Conservation (phyloP, 2,797 vertebrate genomes). For the Bovichtus diacanthus region DNA sequence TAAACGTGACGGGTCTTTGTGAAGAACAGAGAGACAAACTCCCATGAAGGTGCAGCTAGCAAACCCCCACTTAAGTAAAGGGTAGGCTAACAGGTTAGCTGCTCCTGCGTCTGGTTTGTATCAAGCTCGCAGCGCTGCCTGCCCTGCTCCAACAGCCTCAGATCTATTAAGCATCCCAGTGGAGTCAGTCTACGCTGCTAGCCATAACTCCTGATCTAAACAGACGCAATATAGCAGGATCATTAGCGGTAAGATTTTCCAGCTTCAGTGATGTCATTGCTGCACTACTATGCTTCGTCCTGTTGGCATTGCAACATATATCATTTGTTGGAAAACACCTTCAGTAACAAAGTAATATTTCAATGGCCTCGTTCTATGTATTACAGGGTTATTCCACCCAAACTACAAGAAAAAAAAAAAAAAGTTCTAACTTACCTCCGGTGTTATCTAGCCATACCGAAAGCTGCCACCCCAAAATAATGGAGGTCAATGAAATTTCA, state of each 20-base stretch:
- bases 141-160: conserved; percentile 62
- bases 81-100: conserved; percentile 70
- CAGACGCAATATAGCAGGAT: conserved; percentile 56
- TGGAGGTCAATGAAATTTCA: background rate
- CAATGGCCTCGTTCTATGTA: background rate
- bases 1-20: conserved; percentile 89
- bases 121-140: conserved; percentile 65
- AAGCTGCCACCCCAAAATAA: background rate
- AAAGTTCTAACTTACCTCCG: background rate
- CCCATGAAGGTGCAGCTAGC: conserved; percentile 73
- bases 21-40: conserved; percentile 72
- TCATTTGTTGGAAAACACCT: conserved; percentile 31
- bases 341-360: background rate
- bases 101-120: conserved; percentile 77
- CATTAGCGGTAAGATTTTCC: conserved; percentile 50
- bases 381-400: background rate
- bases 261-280: conserved; percentile 56
- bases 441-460: background rate
- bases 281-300: conserved; percentile 13
- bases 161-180: conserved; percentile 66
- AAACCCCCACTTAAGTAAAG: conserved; percentile 60
- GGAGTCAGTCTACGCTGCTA: conserved; percentile 50
- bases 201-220: conserved; percentile 51
- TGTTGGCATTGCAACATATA: conserved; percentile 13
- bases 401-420: background rate